Conservation (phyloP, 2,797 vertebrate species). For the Cottoperca gobio region DNA sequence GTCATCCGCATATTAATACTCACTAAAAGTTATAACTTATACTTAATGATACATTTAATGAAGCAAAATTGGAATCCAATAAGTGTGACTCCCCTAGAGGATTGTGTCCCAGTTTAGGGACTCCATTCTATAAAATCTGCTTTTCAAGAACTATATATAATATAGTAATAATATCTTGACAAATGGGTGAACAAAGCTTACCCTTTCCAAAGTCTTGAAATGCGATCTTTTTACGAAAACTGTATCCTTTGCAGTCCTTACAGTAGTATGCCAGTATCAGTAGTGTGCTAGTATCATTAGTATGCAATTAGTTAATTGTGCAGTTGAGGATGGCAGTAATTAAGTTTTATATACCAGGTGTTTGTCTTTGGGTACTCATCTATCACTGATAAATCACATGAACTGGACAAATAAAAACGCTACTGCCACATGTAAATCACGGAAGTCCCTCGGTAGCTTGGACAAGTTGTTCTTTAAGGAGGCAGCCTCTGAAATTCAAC, state of each 20-base stretch:
- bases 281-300: constrained; percentile 21
- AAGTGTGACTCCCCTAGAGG: background rate
- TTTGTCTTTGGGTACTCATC: constrained; percentile 21
- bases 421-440: constrained; percentile 15
- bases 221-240: background rate
- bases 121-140: background rate
- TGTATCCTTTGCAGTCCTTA: background rate
- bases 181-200: background rate
- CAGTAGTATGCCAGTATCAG: background rate
- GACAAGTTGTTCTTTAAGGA: constrained; percentile 16
- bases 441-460: background rate
- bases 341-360: constrained; percentile 21
- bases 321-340: constrained; percentile 4
- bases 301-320: constrained; percentile 16
- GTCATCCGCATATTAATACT: background rate
- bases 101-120: background rate
- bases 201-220: background rate
- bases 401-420: constrained; percentile 29
- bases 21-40: background rate
- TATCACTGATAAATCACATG: constrained; percentile 33
- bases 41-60: background rate
- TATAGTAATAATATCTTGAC: background rate
- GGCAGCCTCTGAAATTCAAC: constrained; percentile 2
- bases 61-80: background rate
- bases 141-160: background rate